Base-by-base conservation (phyloP, 1,140 invertebrate genomes). In the Leptinotarsa lineolata region DNA sequence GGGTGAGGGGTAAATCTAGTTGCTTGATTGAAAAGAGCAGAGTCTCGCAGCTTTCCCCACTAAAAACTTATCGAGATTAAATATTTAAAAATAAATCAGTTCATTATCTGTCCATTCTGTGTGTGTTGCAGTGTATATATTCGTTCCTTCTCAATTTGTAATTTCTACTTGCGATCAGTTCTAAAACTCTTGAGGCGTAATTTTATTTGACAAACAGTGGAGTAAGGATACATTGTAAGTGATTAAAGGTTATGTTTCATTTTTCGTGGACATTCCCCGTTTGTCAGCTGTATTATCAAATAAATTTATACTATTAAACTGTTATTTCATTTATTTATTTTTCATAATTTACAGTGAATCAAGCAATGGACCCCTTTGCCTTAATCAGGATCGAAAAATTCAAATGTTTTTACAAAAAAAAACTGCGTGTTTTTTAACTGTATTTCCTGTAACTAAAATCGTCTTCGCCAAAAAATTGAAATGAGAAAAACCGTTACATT, bases 221-320 rank as follows among this genome's bases (percentile, higher is more conserved):
- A 75, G 67, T 72, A 71, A 71, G 60, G 59, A 22, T 71, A 72
- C 69, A 72, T 54, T 59, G 48, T 73, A 66, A 63, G 70, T 75
- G 74, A 76, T 74, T 74, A 68, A 46, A 72, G 60, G 58, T 48
- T 54, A 76, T 44, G 20, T 54, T 72, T 67, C 24, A 30, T 68
- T 75, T 72, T 77, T 80, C 79, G 80, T 79, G 76, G 80, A 83
- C 81, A 83, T 83, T 83, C 81, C 81, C 80, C 78, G 78, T 78
- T 83, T 81, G 79, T 83, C 80, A 83, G 75, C 80, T 83, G 79
- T 83, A 83, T 82, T 80, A 81, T 80, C 68, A 80, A 83, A 83
- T 83, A 81, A 81, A 83, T 81, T 80, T 82, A 79, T 83, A 79
- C 76, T 81, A 81, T 82, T 82, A 82, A 81, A 72, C 79, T 77